Percentiles rank a stretch among this genome's conserved stretches.
Evolutionary conservation across 2,888 invertebrate genomes (phyloP).

Genomic region (Alentia gelatinosa): DNA sequence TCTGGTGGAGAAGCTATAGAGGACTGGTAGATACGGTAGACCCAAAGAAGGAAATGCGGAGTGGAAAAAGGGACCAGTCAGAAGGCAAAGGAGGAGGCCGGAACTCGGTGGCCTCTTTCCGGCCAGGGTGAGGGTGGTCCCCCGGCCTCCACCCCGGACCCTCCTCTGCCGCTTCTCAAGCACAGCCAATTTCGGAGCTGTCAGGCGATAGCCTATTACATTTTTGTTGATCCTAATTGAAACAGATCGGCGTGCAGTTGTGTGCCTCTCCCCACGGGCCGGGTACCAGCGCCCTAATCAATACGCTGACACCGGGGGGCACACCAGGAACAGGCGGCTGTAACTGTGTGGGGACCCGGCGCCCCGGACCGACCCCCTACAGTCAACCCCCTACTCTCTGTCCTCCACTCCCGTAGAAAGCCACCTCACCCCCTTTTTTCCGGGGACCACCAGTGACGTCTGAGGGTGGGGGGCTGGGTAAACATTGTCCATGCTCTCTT

Average conservation of each 20-base stretch:
- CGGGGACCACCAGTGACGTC: background rate
- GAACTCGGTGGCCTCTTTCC: no score
- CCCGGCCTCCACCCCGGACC: background rate
- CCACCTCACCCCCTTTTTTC: background rate
- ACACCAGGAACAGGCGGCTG: background rate
- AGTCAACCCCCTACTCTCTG: background rate
- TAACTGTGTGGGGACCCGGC: background rate
- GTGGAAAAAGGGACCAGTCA: no score
- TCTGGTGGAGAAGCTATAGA: no score
- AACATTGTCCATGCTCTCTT: background rate
- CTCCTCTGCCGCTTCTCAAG: background rate
- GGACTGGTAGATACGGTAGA: no score
- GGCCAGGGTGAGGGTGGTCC: background rate
- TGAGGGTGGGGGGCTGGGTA: background rate
- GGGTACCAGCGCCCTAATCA: conserved; percentile 23
- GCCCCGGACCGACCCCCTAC: no score
- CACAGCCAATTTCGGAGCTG: conserved; percentile 48
- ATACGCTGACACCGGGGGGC: conserved; percentile 38
- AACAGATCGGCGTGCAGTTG: conserved; percentile 48
- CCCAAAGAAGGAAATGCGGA: no score
- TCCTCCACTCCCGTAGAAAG: background rate
- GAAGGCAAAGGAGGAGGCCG: no score
- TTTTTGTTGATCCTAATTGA: conserved; percentile 55
- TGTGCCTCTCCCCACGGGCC: background rate
- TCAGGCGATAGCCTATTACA: conserved; percentile 48